Base-by-base conservation (phyloP, 2,113 vertebrate species). In the Mionectes macconnelli region DNA sequence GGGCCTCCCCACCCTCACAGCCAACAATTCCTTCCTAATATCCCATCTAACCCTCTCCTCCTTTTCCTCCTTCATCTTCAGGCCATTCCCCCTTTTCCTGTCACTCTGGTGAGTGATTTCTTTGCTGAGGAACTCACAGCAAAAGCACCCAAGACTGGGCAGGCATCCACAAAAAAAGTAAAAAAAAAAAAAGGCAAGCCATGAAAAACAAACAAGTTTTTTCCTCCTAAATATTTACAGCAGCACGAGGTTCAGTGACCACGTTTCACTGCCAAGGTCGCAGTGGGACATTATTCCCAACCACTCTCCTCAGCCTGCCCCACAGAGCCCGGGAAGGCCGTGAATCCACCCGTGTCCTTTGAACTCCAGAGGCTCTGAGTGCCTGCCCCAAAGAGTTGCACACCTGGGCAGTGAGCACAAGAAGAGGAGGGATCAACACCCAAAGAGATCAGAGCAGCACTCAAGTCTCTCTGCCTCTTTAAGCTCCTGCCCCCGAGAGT, bases 391-490 rank as follows among this genome's bases (percentile, higher is more conserved):
- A 27, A 50, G 25, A 50, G 49, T 5, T 62, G 47, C 91, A 77
- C 24, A 28, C 30, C 63, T 18, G 62, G 45, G 16, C 82, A 93
- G 47, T 9, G 25, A 88, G 64, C 68, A 85, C 69, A 78, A 63
- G 56, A 55, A 89, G 45, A 87, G 4, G 35, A 66, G 12, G 7
- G 52, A 95, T 96, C 93, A 59, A 83, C 87, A 90, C 40, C 55
- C 67, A 62, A 76, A 77, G 42, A 94, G 85, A 93, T 87, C 74
- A 90, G 53, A 93, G 77, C 57, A 84, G 70, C 78, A 73, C 90
- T 95, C 73, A 70, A 86, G 76, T 31, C 56, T 47, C 90, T 84
- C 79, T 56, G 39, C 17, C 84, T 91, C 84, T 88, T 59, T 81
- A 85, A 73, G 72, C 63, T 93, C 66, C 76, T 56, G 22, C 60